Evolutionary conservation across 2,888 invertebrate species (phyloP), one percentile per base, ranked within the genome.

Genomic region (Drosophila kokeensis): DNA sequence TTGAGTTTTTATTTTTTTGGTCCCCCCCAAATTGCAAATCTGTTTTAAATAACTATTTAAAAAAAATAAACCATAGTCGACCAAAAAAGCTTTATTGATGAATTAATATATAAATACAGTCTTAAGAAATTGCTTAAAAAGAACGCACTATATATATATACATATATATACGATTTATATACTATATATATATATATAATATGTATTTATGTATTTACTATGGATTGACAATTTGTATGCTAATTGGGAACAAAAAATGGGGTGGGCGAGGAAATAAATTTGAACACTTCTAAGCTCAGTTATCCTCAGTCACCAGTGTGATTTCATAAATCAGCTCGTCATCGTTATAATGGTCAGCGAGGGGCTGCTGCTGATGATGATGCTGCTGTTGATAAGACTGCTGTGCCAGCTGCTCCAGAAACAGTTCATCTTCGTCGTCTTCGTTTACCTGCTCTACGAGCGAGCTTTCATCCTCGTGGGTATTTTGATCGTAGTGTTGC

Each of bases 291-390:
- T 13, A 36, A 36, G 38, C 48, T 84, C 72, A 89, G 68, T 85
- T 89, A 36, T 82, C 83, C 63, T 82, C 86, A 76, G 82, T 72
- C 86, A 87, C 78, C 71, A 87, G 38, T 52, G 83, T 87, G 72
- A 87, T 87, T 74, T 87, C 89, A 67, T 81, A 89, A 61, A 89
- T 79, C 61, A 89, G 45, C 57, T 87, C 87, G 49, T 79, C 77
- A 8, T 71, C 75, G 27, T 73, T 82, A 8, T 73, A 73, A 5
- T 81, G 71, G 21, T 73, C 76, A 24, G 57, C 69, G 49, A 57
- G 30, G n/a, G 48, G 58, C 38, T 71, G 64, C 27, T 74, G 73
- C n/a, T 52, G 32, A 21, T 53, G 34, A 2, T 55, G 34, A 2
- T 55, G 63, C 4, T 55, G 40, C 8, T 29, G 30, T 45, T 45